These are phyloP conservation scores for Petromus typicus DNA, from an alignment of 2,113 vertebrate genomes.

Conservation along the genomic window DNA sequence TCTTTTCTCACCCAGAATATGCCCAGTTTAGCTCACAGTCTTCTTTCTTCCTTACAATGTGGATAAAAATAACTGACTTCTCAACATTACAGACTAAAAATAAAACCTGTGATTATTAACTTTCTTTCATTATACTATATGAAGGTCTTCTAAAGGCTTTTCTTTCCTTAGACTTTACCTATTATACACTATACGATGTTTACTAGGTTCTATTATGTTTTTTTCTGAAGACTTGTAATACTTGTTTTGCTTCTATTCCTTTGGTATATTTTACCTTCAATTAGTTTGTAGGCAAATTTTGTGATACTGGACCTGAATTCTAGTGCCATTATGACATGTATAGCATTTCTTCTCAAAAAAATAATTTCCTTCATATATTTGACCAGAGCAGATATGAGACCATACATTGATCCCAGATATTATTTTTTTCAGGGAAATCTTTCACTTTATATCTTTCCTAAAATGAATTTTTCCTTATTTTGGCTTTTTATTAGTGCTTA, in stretches of 20 bases:
- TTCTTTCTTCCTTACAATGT: neutral
- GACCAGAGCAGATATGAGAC: neutral
- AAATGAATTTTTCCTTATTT: neutral
- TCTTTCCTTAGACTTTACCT: neutral
- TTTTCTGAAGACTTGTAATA: neutral
- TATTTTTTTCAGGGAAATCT: neutral
- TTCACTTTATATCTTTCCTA: neutral
- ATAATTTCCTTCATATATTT: neutral
- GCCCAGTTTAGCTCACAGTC: neutral
- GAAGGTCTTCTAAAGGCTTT: neutral
- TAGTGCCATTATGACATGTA: neutral
- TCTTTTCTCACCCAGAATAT: neutral
- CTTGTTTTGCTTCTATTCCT: neutral
- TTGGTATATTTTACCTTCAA: neutral
- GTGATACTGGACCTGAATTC: neutral
- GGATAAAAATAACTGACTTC: neutral
- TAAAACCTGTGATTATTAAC: slow-evolving; percentile 12
- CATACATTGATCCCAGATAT: neutral
- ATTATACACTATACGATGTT: neutral
- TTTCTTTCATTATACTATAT: neutral
- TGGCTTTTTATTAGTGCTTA: slow-evolving; percentile 38
- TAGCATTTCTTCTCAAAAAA: neutral
- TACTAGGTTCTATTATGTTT: neutral
- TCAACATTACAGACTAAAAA: neutral
- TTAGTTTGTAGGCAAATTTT: neutral